phyloP scores from a whole-genome alignment of 2,888 invertebrate species.

The Malthinus flaveolus region DNA sequence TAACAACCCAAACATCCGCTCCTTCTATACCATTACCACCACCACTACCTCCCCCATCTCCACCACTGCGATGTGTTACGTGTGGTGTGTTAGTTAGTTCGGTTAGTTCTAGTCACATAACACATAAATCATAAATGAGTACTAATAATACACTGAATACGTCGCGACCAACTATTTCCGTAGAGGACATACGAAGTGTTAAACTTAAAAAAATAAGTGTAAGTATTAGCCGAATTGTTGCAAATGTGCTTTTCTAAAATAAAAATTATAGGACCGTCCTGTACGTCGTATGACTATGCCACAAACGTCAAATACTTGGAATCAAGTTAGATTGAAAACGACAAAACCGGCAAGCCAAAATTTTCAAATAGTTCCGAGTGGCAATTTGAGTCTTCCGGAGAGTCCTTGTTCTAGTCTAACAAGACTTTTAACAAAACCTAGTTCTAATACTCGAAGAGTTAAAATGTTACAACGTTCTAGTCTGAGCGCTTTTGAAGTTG shows the following conservation, averaged over 20 bases:
- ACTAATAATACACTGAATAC: conserved; percentile 33
- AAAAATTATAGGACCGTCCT: conserved; percentile 10
- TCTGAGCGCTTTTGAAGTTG: too few species aligned
- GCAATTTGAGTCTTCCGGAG: conserved; percentile 29
- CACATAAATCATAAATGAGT: too few species aligned
- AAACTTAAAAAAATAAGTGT: conserved; percentile 49
- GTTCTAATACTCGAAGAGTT: conserved; percentile 40
- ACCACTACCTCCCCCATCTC: conserved; percentile 42
- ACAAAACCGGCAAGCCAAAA: conserved; percentile 35
- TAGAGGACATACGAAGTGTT: conserved; percentile 51
- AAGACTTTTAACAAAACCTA: conserved; percentile 42
- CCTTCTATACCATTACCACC: conserved; percentile 34
- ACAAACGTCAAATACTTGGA: conserved; percentile 41
- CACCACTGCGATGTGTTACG: conserved; percentile 36
- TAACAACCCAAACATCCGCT: not conserved
- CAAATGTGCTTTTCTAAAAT: not conserved
- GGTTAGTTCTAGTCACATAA: too few species aligned
- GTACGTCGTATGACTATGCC: conserved; percentile 38
- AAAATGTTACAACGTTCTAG: too few species aligned
- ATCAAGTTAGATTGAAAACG: conserved; percentile 47
- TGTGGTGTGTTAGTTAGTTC: too few species aligned
- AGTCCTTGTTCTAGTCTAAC: conserved; percentile 47
- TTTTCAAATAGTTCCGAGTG: conserved; percentile 24
- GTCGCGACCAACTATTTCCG: conserved; percentile 47
- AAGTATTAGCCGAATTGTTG: conserved; percentile 28